Evolutionary conservation across 2,113 vertebrate genomes (phyloP).

Genomic region (Epinephelus lanceolatus): DNA sequence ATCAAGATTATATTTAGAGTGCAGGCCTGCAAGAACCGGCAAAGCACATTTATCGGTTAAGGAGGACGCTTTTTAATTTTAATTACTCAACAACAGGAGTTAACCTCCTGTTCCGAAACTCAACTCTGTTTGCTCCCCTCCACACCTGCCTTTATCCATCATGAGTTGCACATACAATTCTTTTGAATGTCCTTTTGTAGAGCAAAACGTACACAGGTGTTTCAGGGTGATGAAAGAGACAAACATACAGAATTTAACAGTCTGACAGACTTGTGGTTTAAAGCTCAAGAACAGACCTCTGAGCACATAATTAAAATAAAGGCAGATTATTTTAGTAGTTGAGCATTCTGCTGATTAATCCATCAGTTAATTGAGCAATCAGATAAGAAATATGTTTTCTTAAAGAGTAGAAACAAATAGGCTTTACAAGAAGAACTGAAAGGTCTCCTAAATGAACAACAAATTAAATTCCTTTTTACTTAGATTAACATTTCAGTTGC

Average conservation of each 20-base stretch:
- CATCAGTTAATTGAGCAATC: too few species aligned
- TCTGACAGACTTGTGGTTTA: background rate
- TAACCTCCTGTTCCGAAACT: background rate
- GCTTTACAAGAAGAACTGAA: too few species aligned
- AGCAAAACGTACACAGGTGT: background rate
- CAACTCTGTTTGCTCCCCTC: background rate
- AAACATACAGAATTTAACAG: background rate
- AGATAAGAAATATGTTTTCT: too few species aligned
- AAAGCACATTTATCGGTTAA: constrained; percentile 47
- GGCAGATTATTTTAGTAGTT: too few species aligned
- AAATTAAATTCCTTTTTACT: too few species aligned
- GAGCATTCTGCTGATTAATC: too few species aligned
- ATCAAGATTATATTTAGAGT: constrained; percentile 62
- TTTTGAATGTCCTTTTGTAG: background rate
- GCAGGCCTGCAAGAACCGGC: constrained; percentile 11
- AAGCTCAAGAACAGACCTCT: background rate
- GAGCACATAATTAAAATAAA: background rate
- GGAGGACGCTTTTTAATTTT: constrained; percentile 50
- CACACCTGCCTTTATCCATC: constrained; percentile 19
- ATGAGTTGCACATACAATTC: background rate
- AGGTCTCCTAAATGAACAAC: too few species aligned
- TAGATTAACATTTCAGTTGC: too few species aligned
- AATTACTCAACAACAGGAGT: constrained; percentile 41
- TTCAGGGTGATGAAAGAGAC: background rate
- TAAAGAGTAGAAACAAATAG: too few species aligned